Conservation (phyloP, 2,888 invertebrate genomes). For the Parascotia fuliginaria region DNA sequence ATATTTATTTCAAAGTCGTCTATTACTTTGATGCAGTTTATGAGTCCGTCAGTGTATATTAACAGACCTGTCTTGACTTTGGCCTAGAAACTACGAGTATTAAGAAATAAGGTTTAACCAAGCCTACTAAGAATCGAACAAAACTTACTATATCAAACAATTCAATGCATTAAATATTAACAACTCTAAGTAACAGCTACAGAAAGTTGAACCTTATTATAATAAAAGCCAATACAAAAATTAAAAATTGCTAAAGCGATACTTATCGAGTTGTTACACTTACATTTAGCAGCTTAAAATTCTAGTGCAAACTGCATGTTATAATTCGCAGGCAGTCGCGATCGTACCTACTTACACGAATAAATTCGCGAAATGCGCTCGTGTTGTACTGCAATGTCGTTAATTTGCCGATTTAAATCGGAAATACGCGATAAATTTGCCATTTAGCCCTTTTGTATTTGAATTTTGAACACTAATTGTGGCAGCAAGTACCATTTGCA, state of each 20-base stretch:
- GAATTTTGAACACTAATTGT: conserved; percentile 59
- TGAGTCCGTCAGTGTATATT: too few species aligned
- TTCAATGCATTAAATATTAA: not conserved
- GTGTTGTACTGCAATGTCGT: conserved; percentile 65
- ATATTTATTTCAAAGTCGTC: too few species aligned
- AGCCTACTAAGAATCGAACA: too few species aligned
- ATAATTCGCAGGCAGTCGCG: conserved; percentile 35
- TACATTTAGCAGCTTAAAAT: not conserved
- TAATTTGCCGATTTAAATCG: conserved; percentile 83
- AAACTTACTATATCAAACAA: not conserved
- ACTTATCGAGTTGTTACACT: not conserved
- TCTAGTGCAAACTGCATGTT: conserved; percentile 17
- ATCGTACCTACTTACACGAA: conserved; percentile 49
- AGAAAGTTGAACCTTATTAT: not conserved
- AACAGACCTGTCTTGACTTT: too few species aligned
- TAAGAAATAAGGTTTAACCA: too few species aligned
- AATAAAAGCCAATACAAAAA: too few species aligned
- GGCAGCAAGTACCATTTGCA: conserved; percentile 30
- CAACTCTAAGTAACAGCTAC: not conserved
- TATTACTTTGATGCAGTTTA: too few species aligned
- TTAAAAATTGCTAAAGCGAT: not conserved
- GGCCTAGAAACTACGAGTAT: too few species aligned
- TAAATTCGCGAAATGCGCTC: conserved; percentile 68
- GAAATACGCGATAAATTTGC: conserved; percentile 80
- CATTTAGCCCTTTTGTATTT: conserved; percentile 76